Conservation (phyloP, 53 echinoderm and acorn worm species). For the Henricia sp. region DNA sequence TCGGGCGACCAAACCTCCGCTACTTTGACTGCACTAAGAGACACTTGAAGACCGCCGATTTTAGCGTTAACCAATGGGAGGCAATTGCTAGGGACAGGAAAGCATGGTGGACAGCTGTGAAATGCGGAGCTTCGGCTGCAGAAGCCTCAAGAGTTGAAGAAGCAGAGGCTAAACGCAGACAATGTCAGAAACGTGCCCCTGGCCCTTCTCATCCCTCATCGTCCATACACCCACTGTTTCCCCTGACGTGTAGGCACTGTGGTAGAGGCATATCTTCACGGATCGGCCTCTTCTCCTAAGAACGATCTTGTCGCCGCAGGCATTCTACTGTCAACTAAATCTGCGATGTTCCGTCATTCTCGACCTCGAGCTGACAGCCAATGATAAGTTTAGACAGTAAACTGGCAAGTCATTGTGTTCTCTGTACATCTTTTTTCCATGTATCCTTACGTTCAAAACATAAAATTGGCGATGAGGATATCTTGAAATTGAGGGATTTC, state of each 20-base stretch:
- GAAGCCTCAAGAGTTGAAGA: neutral
- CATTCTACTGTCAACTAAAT: too few species aligned
- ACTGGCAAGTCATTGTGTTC: too few species aligned
- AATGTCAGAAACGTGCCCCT: neutral
- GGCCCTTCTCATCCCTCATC: neutral
- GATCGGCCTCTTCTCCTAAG: neutral
- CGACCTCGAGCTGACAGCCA: too few species aligned
- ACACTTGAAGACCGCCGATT: neutral
- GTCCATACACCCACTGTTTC: too few species aligned
- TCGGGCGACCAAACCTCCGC: slow-evolving; percentile 2
- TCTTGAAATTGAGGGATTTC: too few species aligned
- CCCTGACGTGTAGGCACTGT: neutral
- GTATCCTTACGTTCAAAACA: too few species aligned
- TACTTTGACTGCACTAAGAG: neutral
- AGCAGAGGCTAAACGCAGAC: neutral
- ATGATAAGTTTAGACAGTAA: too few species aligned
- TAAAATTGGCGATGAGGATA: too few species aligned
- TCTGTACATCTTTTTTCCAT: too few species aligned
- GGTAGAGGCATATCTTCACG: too few species aligned
- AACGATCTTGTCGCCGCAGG: neutral
- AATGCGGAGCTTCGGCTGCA: neutral
- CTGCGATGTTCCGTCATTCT: too few species aligned
- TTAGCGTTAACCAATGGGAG: neutral
- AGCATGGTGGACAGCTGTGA: neutral
- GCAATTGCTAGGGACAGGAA: neutral